Base-by-base conservation (phyloP, 2,888 invertebrate genomes). In the Drosophila koepferae region DNA sequence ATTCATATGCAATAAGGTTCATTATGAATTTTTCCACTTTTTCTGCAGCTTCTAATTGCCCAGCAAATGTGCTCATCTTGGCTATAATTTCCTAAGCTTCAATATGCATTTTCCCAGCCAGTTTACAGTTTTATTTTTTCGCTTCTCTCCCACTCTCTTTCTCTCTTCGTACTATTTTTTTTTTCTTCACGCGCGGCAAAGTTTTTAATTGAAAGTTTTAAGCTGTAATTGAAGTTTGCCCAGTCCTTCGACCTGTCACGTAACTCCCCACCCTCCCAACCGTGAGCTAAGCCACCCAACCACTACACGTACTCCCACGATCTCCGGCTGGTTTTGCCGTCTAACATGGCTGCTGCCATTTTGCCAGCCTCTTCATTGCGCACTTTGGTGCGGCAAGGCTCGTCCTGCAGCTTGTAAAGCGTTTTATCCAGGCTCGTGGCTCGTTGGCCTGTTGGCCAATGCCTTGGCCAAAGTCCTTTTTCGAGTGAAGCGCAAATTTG, bases 171-270 rank as follows among this genome's bases (percentile, higher is more conserved):
- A 61, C 58, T 70, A 14, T 23, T 23, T 63, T 23, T 63, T n/a
- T 74, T 63, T 67, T 77, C 77, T 16, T 49, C 71, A 75, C 80
- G 84, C 84, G 84, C 81, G 54, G 72, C 71, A 79, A 84, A 86
- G 84, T 86, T 84, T 84, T 84, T 84, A 84, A 84, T 84, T 84
- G 84, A 84, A 84, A 84, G 87, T 84, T 84, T 86, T 84, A 84
- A 84, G 84, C 84, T 86, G 79, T 86, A 84, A 84, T 86, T 84
- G 84, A 86, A 86, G 84, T 86, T 86, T 81, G 77, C 77, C 80
- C 82, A 82, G 77, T 72, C 80, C 77, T 71, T 79, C 77, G 77
- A 77, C 80, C 77, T 79, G 75, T 79, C 82, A 73, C 76, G 71
- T 64, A 53, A 49, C 48, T 56, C 51, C 40, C 6, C 41, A 1